These are phyloP conservation scores for Chlamydotis undulata DNA, from an alignment of 2,113 vertebrate species.

Conservation along the genomic window DNA sequence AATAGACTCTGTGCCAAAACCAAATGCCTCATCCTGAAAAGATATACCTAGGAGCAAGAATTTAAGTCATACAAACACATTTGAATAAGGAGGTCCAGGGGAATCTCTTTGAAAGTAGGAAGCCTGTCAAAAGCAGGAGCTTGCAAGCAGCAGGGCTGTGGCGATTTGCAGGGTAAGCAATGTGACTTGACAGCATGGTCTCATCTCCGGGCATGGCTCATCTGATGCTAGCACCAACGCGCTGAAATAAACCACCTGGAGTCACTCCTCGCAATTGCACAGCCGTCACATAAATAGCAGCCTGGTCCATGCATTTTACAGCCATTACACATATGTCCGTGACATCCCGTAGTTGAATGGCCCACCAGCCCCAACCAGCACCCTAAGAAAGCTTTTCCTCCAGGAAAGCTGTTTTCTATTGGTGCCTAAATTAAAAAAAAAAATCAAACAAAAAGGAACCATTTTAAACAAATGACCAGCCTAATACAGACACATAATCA, in stretches of 20 bases:
- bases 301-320: conserved; percentile 39
- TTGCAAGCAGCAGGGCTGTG: background rate
- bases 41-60: background rate
- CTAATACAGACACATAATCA: background rate
- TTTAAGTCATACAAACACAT: background rate
- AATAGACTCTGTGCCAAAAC: background rate
- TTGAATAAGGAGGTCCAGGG: background rate
- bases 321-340: conserved; percentile 13
- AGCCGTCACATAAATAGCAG: background rate
- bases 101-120: background rate
- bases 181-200: background rate
- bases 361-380: conserved; percentile 8
- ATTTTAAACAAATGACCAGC: background rate
- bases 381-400: background rate
- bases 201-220: background rate
- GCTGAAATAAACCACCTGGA: conserved; percentile 68
- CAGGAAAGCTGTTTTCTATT: conserved; percentile 42
- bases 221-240: background rate
- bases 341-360: conserved; percentile 39
- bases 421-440: background rate
- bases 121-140: background rate
- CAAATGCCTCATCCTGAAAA: background rate
- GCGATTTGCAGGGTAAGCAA: background rate
- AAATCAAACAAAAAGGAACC: background rate
- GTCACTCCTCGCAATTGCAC: conserved; percentile 25